Evolutionary conservation across 2,888 invertebrate species (phyloP), one percentile per base, ranked within the genome.

Genomic region (Oscheius onirici): DNA sequence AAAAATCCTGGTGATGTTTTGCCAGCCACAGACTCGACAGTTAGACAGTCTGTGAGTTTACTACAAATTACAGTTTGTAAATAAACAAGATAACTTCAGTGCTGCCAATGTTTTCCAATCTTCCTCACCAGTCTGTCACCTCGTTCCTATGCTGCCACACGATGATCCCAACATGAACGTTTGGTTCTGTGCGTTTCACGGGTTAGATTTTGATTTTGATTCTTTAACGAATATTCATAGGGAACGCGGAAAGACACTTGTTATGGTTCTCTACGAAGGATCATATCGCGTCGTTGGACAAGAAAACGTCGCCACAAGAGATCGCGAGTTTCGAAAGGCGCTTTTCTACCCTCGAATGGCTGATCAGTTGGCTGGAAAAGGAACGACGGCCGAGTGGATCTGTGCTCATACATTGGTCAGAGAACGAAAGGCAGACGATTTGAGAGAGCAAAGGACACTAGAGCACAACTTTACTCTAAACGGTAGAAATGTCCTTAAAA

Each of bases 81-180:
- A n/a, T n/a, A n/a, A n/a, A n/a, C n/a, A n/a, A n/a, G n/a, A n/a
- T n/a, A n/a, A n/a, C n/a, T 63, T 26, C 17, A 69, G 69, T 22
- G 20, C 41, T 26, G 15, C 26, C 13, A 49, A 60, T 17, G 20
- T 60, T 17, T 58, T 46, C 24, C 58, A 44, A 13, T 28, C 22
- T 15, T 28, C 60, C 24, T 46, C 58, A 1, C 69, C 69, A 6
- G 60, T 69, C 13, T 44, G 46, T n/a, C 46, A 51, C 13, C 24
- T 69, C 17, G 40, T 60, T 15, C 44, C 46, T 10, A 46, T 69
- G 58, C 41, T 52, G 17, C 69, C 69, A 17, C 60, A 69, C 22
- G 69, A 69, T 26, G 69, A 69, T 44, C 69, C 69, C 5, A 49
- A 60, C 20, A 60, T 60, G 49, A 43, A 69, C 43, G 60, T 60